A percentile compares a stretch with the other conserved stretches of the same genome.
phyloP scores from a whole-genome alignment of 2,888 invertebrate species.

The Malthinus flaveolus region DNA sequence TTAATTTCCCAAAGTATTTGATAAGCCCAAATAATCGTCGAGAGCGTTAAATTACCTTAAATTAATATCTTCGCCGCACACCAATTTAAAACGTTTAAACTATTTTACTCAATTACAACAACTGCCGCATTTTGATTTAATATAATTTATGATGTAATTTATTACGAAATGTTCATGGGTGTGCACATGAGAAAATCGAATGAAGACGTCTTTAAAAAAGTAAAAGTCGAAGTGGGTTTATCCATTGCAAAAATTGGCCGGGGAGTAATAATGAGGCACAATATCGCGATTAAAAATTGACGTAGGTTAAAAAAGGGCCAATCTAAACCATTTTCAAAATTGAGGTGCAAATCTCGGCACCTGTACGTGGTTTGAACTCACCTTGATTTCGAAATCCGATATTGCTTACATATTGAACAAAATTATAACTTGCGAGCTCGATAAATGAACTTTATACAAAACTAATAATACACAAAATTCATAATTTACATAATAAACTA shows the following conservation, averaged over 20 bases:
- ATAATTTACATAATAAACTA: conserved; percentile 2
- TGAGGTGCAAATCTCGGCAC: conserved; percentile 15
- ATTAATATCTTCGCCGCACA: conserved; percentile 16
- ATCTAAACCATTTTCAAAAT: conserved; percentile 3
- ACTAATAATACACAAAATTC: conserved; percentile 2
- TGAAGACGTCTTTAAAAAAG: no score
- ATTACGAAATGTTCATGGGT: background rate
- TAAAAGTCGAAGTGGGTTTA: no score
- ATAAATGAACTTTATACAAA: conserved; percentile 16
- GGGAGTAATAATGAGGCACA: background rate
- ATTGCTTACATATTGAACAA: conserved; percentile 18
- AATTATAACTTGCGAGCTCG: conserved; percentile 3
- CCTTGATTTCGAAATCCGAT: conserved; percentile 25
- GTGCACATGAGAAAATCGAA: no score
- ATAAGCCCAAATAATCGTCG: background rate
- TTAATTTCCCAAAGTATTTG: background rate
- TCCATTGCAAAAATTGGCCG: no score
- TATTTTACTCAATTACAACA: conserved; percentile 4
- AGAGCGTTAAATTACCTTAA: conserved; percentile 15
- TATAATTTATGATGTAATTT: background rate
- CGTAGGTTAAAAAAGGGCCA: no score
- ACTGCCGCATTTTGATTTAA: background rate
- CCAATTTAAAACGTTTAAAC: conserved; percentile 6
- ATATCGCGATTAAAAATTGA: background rate
- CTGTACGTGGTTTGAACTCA: conserved; percentile 20